Base-by-base conservation (phyloP, 1,140 invertebrate species). In the Goniozus legneri region DNA sequence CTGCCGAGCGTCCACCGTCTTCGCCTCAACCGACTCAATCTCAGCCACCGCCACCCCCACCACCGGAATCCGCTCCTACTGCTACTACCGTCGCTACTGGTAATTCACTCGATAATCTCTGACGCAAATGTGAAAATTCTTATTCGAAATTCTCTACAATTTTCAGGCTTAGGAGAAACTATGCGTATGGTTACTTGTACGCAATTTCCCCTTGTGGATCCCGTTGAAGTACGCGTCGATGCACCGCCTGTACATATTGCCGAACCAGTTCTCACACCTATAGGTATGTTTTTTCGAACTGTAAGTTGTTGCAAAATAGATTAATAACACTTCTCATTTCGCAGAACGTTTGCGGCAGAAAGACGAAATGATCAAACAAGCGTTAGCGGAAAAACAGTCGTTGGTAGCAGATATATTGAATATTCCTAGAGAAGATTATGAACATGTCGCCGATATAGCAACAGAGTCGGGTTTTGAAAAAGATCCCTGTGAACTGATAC, bases 351-450 rank as follows among this genome's bases (percentile, higher is more conserved):
- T 91, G 43, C 79, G 84, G 49, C 78, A 86, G 40, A 83, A 88
- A 62, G 87, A 90, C 60, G 79, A 84, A 57, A 70, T 82, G 31
- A 86, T 91, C 40, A 79, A 80, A 41, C 77, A 83, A 66, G 83
- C 84, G n/a, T 70, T 91, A 48, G 76, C 77, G 31, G 88, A 90
- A 53, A 91, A 90, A 58, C 83, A 89, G 53, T 73, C 77, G 54
- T 75, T 91, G 40, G 82, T 90, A 49, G 86, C 85, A 49, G 86
- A 88, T 67, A 82, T 90, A 54, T 77, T 89, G 54, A 82, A 86
- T 69, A 82, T 90, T 63, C 85, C 87, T 24, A 77, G 80, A 52
- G 82, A 85, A 58, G 82, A 87, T 52, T 84, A 84, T 58, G 80
- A 85, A 44, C 79, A 79, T 52, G 81, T 85, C 44, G 79, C 80